A percentile compares a stretch with the other conserved stretches of the same genome.
These are phyloP conservation scores for Gryllus longicercus DNA, from an alignment of 2,888 invertebrate species.

Conservation along the genomic window DNA sequence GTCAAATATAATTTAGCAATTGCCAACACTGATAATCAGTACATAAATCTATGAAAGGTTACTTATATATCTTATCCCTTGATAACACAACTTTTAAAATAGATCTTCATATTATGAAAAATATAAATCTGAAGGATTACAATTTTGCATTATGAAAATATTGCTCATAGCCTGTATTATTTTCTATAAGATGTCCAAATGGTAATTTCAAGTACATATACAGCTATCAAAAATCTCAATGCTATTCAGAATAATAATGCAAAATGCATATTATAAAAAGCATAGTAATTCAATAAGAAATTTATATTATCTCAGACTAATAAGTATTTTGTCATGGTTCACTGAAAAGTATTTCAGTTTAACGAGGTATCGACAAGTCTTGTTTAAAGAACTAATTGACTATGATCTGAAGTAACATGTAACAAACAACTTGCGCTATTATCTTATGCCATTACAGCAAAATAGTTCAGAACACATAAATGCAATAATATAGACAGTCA, in stretches of 20 bases:
- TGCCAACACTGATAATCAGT: conserved; percentile 10
- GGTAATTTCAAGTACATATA: neutral
- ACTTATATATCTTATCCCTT: conserved; percentile 17
- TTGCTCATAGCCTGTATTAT: conserved; percentile 17
- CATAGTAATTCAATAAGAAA: conserved; percentile 17
- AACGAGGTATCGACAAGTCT: conserved; percentile 17
- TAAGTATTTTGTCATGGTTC: conserved; percentile 17
- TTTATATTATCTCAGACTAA: neutral
- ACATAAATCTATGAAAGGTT: conserved; percentile 17
- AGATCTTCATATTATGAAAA: conserved; percentile 17
- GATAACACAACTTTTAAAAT: neutral
- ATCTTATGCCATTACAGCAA: neutral
- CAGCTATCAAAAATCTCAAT: conserved; percentile 17
- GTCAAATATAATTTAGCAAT: neutral
- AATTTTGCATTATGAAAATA: conserved; percentile 17
- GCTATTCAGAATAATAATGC: conserved; percentile 6
- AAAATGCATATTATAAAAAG: conserved; percentile 17
- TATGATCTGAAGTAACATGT: conserved; percentile 11
- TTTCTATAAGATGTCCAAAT: neutral
- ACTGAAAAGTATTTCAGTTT: conserved; percentile 17
- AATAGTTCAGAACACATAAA: conserved; percentile 9
- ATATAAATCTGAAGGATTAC: conserved; percentile 17
- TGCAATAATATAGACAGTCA: neutral
- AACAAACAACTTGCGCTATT: neutral
- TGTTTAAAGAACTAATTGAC: conserved; percentile 17